Base-by-base conservation (phyloP, 2,113 vertebrate species). In the Lampris incognitus region DNA sequence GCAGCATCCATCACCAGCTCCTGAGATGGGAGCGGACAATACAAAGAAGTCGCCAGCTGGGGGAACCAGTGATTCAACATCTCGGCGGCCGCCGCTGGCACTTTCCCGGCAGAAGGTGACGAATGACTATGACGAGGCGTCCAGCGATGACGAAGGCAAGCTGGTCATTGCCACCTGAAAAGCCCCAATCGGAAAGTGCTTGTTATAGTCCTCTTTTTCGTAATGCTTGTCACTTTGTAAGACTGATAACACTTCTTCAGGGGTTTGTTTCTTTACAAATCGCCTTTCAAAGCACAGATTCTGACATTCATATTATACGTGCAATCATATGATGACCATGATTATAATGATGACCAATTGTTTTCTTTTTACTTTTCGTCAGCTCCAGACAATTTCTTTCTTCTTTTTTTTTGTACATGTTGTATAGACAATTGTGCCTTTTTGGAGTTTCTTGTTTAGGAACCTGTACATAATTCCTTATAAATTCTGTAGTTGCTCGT, bases 391-490 rank as follows among this genome's bases (percentile, higher is more conserved):
- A 93, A 92, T 95, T 91, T 86, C 5, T 81, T 70, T n/a, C n/a
- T 24, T 24, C 0, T 24, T 24, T 24, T 24, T 24, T 83, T 97
- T 99, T 99, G 97, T 99, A 99, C 93, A 98, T 99, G 97, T 98
- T 99, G 97, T 99, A 98, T 95, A 98, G 96, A 99, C 95, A 66
- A 95, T 97, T 95, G 98, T 99, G 97, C 97, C 98, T 98, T 98
- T 87, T 97, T 96, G 94, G 94, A 96, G 94, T 97, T 96, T 96
- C 95, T 95, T 94, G 95, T 97, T 97, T 96, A 95, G 86, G 94
- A 95, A 94, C 92, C 85, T 99, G 97, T 98, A 99, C 92, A 99
- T 95, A 97, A 93, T 94, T 94, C 95, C 94, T 95, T 94, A 90
- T 87, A 93, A 94, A 94, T 92, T 94, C 94, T 93, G 93, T 97